Base-by-base conservation (phyloP, 2,797 vertebrate genomes). In the Paedocypris micromegethes region DNA sequence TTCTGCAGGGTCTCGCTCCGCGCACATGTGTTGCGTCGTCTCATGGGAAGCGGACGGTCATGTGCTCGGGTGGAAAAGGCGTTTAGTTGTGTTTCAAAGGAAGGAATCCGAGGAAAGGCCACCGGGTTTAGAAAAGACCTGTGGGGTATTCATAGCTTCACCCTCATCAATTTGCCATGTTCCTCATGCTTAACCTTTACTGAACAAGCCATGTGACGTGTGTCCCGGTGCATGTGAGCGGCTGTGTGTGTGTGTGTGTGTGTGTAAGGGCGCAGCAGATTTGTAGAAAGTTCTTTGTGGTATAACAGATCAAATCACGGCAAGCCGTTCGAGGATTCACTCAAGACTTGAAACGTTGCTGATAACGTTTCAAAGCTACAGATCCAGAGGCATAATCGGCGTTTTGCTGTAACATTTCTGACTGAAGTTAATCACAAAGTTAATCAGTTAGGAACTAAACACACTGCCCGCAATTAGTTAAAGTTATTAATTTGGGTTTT, bases 181-280 rank as follows among this genome's bases (percentile, higher is more conserved):
- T 40, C 57, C 57, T 60, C 49, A 60, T 68, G 55, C 43, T 51
- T 60, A 68, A 68, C 66, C 66, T 68, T 68, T 68, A 52, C 49
- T 68, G 47, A 68, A 60, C 37, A 53, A 68, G 50, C 57, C 47
- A 46, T 71, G 68, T 70, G 67, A 50, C 45, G 6, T 73, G 48
- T 6, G 60, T 46, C 3, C 37, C 50, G 5, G 38, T 54, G 44
- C 52, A 42, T 48, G 57, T 54, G 53, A 57, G 48, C 45, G 23
- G 1, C 23, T 23, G 23, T 23, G 23, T 23, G 23, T 23, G 23
- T 23, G 23, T 23, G 23, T 23, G 23, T 23, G 46, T 40, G 45
- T 45, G 52, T 58, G 51, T 38, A 43, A 54, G 40, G 6, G 0
- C 42, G 65, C 23, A 23, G 23, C 23, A 23, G 23, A 23, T 23